Evolutionary conservation across 92 coral and sea anemone genomes (phyloP).

Genomic region (Pocillopora grandis): DNA sequence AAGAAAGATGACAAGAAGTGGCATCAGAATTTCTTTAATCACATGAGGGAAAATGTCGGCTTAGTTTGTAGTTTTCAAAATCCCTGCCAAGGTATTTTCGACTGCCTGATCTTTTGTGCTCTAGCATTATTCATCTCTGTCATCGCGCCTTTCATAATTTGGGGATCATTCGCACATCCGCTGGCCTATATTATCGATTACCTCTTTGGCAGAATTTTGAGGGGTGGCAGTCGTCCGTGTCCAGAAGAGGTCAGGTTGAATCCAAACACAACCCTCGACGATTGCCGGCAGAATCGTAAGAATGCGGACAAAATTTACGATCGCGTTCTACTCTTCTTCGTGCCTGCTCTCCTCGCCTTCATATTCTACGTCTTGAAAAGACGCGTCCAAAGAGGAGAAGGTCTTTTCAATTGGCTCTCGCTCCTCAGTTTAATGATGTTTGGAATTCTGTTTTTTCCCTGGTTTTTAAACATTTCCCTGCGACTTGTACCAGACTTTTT

Average conservation of each 20-base stretch:
- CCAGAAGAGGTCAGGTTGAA: neutral
- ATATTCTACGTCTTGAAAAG: conserved; percentile 1
- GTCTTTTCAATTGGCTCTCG: neutral
- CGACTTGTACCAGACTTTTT: neutral
- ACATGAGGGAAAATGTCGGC: conserved; percentile 26
- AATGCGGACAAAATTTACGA: neutral
- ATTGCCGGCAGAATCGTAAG: neutral
- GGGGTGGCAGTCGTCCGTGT: conserved; percentile 2
- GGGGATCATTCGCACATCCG: conserved; percentile 23
- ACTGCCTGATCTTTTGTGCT: neutral
- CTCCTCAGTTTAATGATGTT: neutral
- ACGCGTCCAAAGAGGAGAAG: neutral
- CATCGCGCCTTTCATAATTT: conserved; percentile 19
- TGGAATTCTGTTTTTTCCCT: conserved; percentile 32
- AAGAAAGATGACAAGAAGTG: conserved; percentile 9
- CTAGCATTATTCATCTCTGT: conserved; percentile 5
- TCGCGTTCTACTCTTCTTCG: neutral
- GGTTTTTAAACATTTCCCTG: conserved; percentile 32
- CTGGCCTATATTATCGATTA: conserved; percentile 32
- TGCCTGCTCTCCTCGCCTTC: neutral
- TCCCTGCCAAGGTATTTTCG: conserved; percentile 11
- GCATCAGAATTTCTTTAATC: conserved; percentile 25
- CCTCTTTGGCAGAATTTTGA: conserved; percentile 16
- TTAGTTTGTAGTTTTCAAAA: conserved; percentile 21
- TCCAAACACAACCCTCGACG: neutral